Evolutionary conservation across 53 echinoderm and acorn worm species (phyloP).

Genomic region (Apostichopus leukothele): DNA sequence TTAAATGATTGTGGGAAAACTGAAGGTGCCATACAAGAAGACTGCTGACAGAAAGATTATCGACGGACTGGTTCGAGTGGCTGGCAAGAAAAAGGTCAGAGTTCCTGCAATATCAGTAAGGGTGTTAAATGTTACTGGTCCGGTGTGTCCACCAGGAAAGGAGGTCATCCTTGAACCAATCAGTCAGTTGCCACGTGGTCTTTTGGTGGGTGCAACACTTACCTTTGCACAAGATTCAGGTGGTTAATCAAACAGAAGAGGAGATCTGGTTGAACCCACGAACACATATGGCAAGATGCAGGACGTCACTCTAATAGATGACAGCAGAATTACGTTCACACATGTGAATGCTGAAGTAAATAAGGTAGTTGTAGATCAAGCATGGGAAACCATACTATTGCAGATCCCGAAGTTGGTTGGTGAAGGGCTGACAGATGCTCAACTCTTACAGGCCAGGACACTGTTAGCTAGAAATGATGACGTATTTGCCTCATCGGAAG

Average conservation of each 20-base stretch:
- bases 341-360: background rate
- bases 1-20: background rate
- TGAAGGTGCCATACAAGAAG: background rate
- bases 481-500: background rate
- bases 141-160: background rate
- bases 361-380: background rate
- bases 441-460: background rate
- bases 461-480: background rate
- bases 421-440: background rate
- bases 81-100: slow-evolving; percentile 14
- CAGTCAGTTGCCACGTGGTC: background rate
- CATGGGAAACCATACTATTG: background rate
- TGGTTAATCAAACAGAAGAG: slow-evolving; percentile 10
- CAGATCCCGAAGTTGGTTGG: background rate
- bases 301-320: background rate
- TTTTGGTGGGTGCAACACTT: background rate
- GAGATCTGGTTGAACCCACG: background rate
- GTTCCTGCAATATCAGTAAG: slow-evolving; percentile 4
- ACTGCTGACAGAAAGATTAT: background rate
- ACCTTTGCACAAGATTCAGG: slow-evolving; percentile 6
- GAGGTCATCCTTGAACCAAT: slow-evolving; percentile 30
- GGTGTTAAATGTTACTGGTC: background rate
- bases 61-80: slow-evolving; percentile 35
- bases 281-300: slow-evolving; percentile 42
- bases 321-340: background rate